phyloP scores from a whole-genome alignment of 2,888 invertebrate species.

The Clepsis dumicolana region DNA sequence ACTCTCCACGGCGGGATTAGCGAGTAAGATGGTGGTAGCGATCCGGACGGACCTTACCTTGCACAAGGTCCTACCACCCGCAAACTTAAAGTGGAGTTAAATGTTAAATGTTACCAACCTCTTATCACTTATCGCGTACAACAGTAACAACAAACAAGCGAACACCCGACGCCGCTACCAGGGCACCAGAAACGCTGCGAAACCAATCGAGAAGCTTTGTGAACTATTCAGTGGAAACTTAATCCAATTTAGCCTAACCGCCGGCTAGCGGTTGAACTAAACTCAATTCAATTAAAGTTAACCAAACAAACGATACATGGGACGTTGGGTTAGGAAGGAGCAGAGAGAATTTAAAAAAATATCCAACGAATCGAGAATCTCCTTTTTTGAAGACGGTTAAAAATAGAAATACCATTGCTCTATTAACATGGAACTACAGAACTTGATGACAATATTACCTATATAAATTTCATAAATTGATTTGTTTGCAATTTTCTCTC shows the following conservation, averaged over 20 bases:
- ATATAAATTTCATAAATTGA: too few species aligned
- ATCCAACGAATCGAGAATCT: too few species aligned
- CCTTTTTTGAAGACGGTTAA: too few species aligned
- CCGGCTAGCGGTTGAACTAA: slow-evolving; percentile 52
- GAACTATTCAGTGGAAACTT: slow-evolving; percentile 46
- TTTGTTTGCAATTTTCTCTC: too few species aligned
- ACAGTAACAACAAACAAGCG: slow-evolving; percentile 2
- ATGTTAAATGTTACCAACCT: neutral
- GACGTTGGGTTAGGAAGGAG: slow-evolving; percentile 17
- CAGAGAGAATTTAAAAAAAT: too few species aligned
- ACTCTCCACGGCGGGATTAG: too few species aligned
- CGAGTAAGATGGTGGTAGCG: too few species aligned
- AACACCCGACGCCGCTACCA: slow-evolving; percentile 1
- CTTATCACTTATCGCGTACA: neutral
- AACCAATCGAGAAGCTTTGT: slow-evolving; percentile 42
- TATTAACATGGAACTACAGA: too few species aligned
- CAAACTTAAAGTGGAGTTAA: too few species aligned
- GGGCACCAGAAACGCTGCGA: slow-evolving; percentile 19
- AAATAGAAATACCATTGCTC: neutral
- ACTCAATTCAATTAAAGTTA: slow-evolving; percentile 61
- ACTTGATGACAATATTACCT: too few species aligned
- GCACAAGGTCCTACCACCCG: too few species aligned
- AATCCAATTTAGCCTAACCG: slow-evolving; percentile 46
- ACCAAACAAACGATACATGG: slow-evolving; percentile 52
- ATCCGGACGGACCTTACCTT: too few species aligned